Percentiles rank a stretch among this genome's conserved stretches.
Evolutionary conservation across 1,140 invertebrate species (phyloP).

Genomic region (Onthophagus taurus): DNA sequence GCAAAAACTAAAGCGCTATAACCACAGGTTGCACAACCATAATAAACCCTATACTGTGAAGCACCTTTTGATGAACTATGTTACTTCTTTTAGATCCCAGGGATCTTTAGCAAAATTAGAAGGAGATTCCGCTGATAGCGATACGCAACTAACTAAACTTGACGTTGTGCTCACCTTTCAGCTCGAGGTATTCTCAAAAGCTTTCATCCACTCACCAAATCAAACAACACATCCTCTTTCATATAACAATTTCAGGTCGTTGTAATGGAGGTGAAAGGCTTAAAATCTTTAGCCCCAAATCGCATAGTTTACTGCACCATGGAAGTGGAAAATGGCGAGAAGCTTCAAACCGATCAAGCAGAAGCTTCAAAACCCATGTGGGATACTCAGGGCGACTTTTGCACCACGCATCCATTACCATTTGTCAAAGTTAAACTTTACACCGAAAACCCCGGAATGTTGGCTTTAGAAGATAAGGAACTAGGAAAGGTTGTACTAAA

Average conservation of each 20-base stretch:
- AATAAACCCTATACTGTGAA: constrained; percentile 40
- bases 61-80: constrained; percentile 40
- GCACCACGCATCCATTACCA: constrained; percentile 92
- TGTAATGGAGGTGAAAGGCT: constrained; percentile 97
- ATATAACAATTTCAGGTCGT: constrained; percentile 58
- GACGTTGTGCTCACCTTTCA: constrained; percentile 96
- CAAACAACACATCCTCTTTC: background rate
- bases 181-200: constrained; percentile 68
- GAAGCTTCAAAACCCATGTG: constrained; percentile 98
- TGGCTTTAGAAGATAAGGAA: constrained; percentile 98
- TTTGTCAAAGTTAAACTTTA: constrained; percentile 95
- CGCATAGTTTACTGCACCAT: constrained; percentile 99
- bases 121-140: constrained; percentile 81
- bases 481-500: constrained; percentile 87
- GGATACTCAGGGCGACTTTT: constrained; percentile 98
- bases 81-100: constrained; percentile 66
- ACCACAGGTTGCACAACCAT: constrained; percentile 69
- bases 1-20: constrained; percentile 88
- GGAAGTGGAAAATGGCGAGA: constrained; percentile 98
- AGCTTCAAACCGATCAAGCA: constrained; percentile 97
- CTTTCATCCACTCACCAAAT: background rate
- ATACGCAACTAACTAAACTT: constrained; percentile 87
- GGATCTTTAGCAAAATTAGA: constrained; percentile 89
- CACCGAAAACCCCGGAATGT: constrained; percentile 93
- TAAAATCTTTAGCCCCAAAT: constrained; percentile 93